Evolutionary conservation across 2,113 vertebrate species (phyloP).

Genomic region (Dromaius novaehollandiae): DNA sequence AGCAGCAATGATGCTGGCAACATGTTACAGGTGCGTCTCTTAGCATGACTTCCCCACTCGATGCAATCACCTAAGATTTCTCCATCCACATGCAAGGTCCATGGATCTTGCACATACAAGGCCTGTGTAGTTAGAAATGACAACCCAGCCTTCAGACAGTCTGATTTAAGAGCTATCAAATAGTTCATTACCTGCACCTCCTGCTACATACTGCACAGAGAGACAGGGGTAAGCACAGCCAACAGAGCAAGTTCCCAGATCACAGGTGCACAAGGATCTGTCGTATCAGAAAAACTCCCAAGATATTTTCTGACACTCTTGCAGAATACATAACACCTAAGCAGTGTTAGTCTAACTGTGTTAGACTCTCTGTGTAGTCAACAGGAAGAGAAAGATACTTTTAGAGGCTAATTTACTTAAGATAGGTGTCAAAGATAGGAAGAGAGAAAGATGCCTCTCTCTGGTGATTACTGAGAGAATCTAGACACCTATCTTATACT

Average conservation of each 20-base stretch:
- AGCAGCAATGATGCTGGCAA: neutral
- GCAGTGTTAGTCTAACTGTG: neutral
- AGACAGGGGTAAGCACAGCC: neutral
- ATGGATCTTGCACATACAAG: neutral
- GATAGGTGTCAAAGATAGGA: neutral
- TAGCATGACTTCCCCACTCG: too few relatives aligned
- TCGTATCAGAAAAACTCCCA: neutral
- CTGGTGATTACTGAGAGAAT: neutral
- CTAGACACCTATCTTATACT: neutral
- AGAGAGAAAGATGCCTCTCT: neutral
- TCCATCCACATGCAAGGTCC: neutral
- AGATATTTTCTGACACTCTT: neutral
- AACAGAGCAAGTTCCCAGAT: neutral
- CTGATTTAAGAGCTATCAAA: neutral
- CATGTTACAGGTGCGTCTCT: neutral
- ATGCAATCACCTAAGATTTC: neutral
- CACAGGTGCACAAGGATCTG: neutral
- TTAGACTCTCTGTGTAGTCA: neutral
- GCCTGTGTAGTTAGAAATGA: neutral
- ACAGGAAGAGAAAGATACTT: neutral
- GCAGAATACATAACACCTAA: neutral
- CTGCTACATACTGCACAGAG: neutral
- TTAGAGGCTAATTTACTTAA: neutral
- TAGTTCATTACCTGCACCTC: neutral
- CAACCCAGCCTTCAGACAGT: neutral